Percentiles rank a stretch among this genome's conserved stretches.
phyloP scores from a whole-genome alignment of 37 sponge, comb jelly and placozoan species.

The Lycopodina hypogea region DNA sequence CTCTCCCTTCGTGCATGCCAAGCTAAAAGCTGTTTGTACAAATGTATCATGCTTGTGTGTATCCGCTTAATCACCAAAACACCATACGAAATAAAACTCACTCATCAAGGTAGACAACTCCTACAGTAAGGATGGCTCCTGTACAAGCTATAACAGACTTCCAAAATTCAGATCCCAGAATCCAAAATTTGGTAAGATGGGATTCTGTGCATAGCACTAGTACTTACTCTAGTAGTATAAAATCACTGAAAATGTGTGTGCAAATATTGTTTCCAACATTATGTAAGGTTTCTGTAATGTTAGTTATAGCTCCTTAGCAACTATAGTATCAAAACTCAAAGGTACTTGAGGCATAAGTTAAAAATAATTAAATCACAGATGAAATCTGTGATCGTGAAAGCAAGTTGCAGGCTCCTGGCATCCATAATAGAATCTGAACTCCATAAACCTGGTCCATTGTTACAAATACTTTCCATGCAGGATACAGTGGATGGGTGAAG shows the following conservation, averaged over 20 bases:
- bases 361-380: slow-evolving; percentile 37
- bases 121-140: no score
- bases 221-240: no score
- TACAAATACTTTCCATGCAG: slow-evolving; percentile 48
- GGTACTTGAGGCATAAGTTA: slow-evolving; percentile 33
- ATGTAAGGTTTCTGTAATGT: slow-evolving; percentile 36
- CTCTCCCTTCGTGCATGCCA: no score
- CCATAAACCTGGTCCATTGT: slow-evolving; percentile 17
- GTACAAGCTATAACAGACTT: no score
- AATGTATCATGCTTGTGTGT: no score
- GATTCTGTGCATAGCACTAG: no score
- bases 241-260: slow-evolving; percentile 48
- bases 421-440: slow-evolving; percentile 34
- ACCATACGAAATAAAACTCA: no score
- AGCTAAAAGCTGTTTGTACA: no score
- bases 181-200: no score
- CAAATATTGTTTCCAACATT: slow-evolving; percentile 26
- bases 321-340: slow-evolving; percentile 46
- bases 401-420: slow-evolving; percentile 33
- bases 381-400: slow-evolving; percentile 38
- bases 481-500: slow-evolving; percentile 28
- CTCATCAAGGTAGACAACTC: no score
- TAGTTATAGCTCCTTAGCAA: slow-evolving; percentile 29
- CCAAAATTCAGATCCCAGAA: no score
- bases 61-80: no score